Evolutionary conservation across 1,140 invertebrate species (phyloP).

Genomic region (Anthonomus grandis): DNA sequence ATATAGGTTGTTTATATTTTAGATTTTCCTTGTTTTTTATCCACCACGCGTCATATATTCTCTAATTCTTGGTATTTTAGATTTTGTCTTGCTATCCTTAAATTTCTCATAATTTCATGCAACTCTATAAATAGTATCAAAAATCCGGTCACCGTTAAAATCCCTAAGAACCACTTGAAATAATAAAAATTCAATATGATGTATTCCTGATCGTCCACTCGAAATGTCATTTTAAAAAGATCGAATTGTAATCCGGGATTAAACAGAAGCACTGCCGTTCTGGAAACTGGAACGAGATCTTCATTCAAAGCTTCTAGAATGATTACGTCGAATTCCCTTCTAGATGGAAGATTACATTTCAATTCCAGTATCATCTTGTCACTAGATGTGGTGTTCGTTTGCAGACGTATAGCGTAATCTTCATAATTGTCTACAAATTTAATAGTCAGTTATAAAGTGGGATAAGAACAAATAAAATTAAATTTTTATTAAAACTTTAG

Average conservation of each 20-base stretch:
- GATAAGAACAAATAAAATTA: too few relatives aligned
- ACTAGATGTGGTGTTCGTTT: neutral
- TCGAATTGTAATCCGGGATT: neutral
- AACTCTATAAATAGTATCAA: conserved; percentile 18
- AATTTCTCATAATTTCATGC: conserved; percentile 13
- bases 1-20: too few relatives aligned
- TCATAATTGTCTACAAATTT: conserved; percentile 8
- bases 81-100: neutral
- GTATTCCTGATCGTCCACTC: conserved; percentile 10
- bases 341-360: neutral
- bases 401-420: neutral
- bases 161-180: conserved; percentile 22
- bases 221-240: conserved; percentile 14
- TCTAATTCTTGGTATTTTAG: conserved; percentile 5
- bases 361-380: conserved; percentile 4
- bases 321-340: conserved; percentile 9
- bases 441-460: too few relatives aligned
- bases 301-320: conserved; percentile 14
- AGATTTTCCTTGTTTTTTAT: too few relatives aligned
- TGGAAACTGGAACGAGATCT: neutral
- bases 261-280: conserved; percentile 7
- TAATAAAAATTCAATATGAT: conserved; percentile 23
- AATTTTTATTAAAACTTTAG: too few relatives aligned
- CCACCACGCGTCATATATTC: conserved; percentile 8
- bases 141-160: conserved; percentile 17